These are phyloP conservation scores for Papilio polyxenes DNA, from an alignment of 1,140 invertebrate genomes.

Conservation along the genomic window DNA sequence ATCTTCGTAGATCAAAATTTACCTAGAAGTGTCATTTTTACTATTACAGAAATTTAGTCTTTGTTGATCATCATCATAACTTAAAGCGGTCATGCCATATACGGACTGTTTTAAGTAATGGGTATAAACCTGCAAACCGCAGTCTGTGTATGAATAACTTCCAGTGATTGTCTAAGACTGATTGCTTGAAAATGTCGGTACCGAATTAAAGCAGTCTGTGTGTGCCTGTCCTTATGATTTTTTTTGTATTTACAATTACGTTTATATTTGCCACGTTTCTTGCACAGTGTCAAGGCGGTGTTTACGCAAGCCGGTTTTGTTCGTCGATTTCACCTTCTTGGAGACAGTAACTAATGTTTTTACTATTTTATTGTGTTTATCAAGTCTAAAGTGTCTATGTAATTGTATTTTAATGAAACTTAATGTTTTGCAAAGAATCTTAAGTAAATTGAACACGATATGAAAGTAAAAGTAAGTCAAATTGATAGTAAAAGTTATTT, in stretches of 20 bases:
- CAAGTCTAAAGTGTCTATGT: background rate
- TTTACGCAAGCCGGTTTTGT: slow-evolving; percentile 43
- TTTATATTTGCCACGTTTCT: background rate
- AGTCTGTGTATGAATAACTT: too few relatives aligned
- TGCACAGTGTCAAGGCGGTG: slow-evolving; percentile 22
- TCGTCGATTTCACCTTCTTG: slow-evolving; percentile 32
- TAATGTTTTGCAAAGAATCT: background rate
- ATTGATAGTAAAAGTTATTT: too few relatives aligned
- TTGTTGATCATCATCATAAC: too few relatives aligned
- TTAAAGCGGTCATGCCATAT: too few relatives aligned
- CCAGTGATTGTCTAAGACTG: too few relatives aligned
- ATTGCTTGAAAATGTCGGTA: background rate
- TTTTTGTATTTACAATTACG: background rate
- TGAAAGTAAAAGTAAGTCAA: too few relatives aligned
- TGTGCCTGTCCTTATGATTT: background rate
- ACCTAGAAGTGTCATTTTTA: too few relatives aligned
- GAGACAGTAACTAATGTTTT: background rate
- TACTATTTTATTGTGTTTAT: slow-evolving; percentile 16
- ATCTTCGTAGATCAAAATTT: too few relatives aligned
- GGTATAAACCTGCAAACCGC: too few relatives aligned
- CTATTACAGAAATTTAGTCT: too few relatives aligned
- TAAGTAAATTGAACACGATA: background rate
- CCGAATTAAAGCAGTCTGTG: background rate
- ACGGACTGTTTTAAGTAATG: too few relatives aligned
- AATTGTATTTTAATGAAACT: background rate